A percentile compares a stretch with the other conserved stretches of the same genome.
Conservation (phyloP, 1,140 invertebrate species). For the Hyposmocoma kahamanoa region DNA sequence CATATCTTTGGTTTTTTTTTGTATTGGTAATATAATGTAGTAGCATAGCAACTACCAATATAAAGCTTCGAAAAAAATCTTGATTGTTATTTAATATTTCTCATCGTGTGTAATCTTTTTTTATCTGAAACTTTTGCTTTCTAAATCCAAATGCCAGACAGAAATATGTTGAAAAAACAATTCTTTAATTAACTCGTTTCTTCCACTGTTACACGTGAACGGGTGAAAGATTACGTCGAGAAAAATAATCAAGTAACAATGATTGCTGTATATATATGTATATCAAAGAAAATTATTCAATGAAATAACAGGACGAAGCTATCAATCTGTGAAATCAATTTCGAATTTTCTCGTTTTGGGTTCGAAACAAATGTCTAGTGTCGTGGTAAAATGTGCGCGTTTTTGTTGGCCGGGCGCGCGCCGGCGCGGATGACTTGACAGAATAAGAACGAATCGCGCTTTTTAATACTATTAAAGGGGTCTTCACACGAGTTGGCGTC, state of each 20-base stretch:
- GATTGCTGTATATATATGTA: no score
- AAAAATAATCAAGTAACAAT: no score
- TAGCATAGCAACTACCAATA: constrained; percentile 28
- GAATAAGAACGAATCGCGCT: constrained; percentile 18
- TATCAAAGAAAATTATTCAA: no score
- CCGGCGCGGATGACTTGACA: neutral
- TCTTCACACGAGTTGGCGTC: neutral
- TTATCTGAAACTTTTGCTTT: constrained; percentile 39
- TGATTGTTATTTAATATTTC: constrained; percentile 27
- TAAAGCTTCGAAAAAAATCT: constrained; percentile 42
- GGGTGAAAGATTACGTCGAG: no score
- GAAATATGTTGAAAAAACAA: no score
- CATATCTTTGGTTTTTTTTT: constrained; percentile 41
- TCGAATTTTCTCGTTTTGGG: no score
- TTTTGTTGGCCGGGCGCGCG: neutral
- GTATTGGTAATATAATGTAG: constrained; percentile 12
- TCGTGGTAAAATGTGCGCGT: neutral
- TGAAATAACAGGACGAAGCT: no score
- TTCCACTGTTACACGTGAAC: no score
- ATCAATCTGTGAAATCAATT: no score
- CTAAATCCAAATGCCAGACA: constrained; percentile 16
- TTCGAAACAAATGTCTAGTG: neutral
- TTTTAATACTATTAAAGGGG: constrained; percentile 30
- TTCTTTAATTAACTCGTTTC: no score
- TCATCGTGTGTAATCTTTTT: no score